Evolutionary conservation across 2,888 invertebrate species (phyloP), one percentile per base, ranked within the genome.

Genomic region (Laothoe populi): DNA sequence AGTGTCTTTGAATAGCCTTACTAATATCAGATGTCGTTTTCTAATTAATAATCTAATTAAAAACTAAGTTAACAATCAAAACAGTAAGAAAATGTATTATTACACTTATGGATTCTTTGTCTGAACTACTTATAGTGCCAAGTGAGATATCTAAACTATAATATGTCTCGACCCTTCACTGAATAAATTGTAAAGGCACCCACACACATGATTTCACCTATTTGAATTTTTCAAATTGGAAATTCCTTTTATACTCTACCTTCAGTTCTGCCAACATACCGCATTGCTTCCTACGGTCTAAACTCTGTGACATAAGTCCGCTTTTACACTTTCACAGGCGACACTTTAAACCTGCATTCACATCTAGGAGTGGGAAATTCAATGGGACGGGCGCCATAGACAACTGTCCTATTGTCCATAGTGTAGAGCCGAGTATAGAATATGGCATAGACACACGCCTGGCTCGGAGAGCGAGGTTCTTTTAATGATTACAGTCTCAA

Each of bases 401-500:
- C 78, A 75, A 66, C 69, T 70, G 67, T 64, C 62, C 69, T 69
- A 76, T 79, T 78, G 78, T 76, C 65, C 63, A 71, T 73, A 73
- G 73, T 70, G 72, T 65, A 59, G 60, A 66, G 67, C 66, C 64
- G 63, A 61, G 65, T 48, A 67, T 70, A 70, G 69, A 53, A 35
- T 53, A 53, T 53, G 53, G 53, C 53, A 66, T 67, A 65, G 60
- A 62, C 42, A 57, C 45, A 69, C 69, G 70, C 69, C 69, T 70
- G 64, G 71, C 65, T 70, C 67, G 68, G 65, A 66, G 71, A 70
- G 69, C 60, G 62, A 62, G 75, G 76, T 71, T 78, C 75, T 79
- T 77, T 79, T 76, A 79, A 84, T 83, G 77, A 81, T 79, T 77
- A 73, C 80, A 75, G 77, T 69, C 61, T 66, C 70, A 72, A 76